phyloP scores from a whole-genome alignment of 2,113 vertebrate species.

The Fulmarus glacialis region DNA sequence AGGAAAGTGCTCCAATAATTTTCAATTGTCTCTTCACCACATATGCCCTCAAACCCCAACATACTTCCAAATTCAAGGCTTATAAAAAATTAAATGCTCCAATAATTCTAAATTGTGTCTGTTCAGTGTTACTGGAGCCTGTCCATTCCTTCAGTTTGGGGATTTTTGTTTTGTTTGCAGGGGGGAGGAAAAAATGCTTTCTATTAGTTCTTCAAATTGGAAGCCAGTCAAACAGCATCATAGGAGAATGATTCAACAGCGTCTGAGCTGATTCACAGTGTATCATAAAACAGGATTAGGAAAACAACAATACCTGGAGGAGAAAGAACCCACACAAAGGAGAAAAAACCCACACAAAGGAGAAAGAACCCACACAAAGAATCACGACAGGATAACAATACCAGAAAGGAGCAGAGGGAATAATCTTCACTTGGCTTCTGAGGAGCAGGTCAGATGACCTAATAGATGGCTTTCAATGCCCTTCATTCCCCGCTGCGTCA shows the following conservation, averaged over 20 bases:
- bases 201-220: constrained; percentile 55
- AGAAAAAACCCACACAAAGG: constrained; percentile 33
- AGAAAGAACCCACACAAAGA: constrained; percentile 36
- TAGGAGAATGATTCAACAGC: constrained; percentile 48
- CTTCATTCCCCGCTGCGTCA: not conserved
- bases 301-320: constrained; percentile 35
- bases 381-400: constrained; percentile 40
- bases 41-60: not conserved
- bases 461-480: constrained; percentile 25
- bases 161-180: constrained; percentile 17
- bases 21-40: constrained; percentile 19
- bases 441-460: constrained; percentile 25
- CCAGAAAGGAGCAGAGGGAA: constrained; percentile 7
- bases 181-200: constrained; percentile 2
- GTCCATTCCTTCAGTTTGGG: constrained; percentile 30
- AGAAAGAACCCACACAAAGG: constrained; percentile 34
- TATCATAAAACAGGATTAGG: constrained; percentile 56
- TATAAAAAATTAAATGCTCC: constrained; percentile 67
- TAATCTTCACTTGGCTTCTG: constrained; percentile 22
- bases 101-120: constrained; percentile 65
- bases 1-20: constrained; percentile 32
- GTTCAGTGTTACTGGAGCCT: constrained; percentile 44
- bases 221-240: constrained; percentile 50
- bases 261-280: not conserved
- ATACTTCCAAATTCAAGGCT: constrained; percentile 34